Evolutionary conservation across 2,888 invertebrate species (phyloP), one percentile per base, ranked within the genome.

Genomic region (Leptinotarsa rubiginosa): DNA sequence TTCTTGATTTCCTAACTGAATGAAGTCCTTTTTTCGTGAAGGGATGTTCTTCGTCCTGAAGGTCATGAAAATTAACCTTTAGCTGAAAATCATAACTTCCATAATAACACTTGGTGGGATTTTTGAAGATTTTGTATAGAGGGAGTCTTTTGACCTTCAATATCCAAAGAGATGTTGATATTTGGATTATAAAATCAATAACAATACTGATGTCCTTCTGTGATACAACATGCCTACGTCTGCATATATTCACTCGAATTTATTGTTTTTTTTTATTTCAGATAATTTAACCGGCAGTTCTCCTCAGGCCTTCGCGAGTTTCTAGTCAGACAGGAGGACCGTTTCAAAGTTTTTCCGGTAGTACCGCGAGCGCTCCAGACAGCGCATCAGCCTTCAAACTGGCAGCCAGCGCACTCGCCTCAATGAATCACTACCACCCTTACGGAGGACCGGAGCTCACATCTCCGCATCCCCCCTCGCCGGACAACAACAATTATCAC

Each of bases 361-460:
- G 31, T 18, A 49, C 50, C 65, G 65, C 41, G n/a, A 52, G 80
- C 81, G 80, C 80, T 79, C 52, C 76, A 73, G 78, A 73, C 73
- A 75, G 81, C 80, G 78, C 79, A 76, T 75, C 75, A 74, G 71
- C 91, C 92, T 91, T 91, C 95, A 95, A 94, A 92, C 95, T 95
- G 94, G 94, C 94, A 91, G 93, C 94, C 92, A 93, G 94, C 90
- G 89, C 92, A 87, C 91, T 93, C 89, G 91, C 93, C 89, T 94
- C 94, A 90, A 95, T 96, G 95, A 96, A 95, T 93, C 94, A 95
- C 90, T 95, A 95, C 92, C 95, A 94, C 91, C 92, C 93, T 90
- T 94, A 94, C 90, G 88, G 88, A 82, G 87, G 86, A 66, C 91
- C 93, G 90, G 94, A 94, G 91, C 91, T 94, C 84, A 92, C 93